Evolutionary conservation across 1,140 invertebrate species (phyloP).

Genomic region (Lasioglossum baleicum): DNA sequence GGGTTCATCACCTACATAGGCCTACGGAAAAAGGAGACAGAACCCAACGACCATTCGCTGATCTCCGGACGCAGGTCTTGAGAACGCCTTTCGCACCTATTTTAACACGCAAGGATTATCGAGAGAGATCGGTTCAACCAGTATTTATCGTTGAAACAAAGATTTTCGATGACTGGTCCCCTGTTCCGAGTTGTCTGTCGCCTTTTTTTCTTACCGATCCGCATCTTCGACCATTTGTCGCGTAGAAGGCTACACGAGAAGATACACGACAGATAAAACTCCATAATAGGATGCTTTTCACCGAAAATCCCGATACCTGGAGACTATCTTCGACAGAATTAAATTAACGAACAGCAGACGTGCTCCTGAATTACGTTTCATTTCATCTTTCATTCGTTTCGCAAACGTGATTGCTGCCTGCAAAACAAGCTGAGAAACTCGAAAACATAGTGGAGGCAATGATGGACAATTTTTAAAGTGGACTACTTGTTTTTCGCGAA

Average conservation of each 20-base stretch:
- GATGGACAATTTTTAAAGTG: too few species aligned
- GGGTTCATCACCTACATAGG: not conserved
- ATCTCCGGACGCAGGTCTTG: constrained; percentile 41
- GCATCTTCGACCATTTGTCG: constrained; percentile 51
- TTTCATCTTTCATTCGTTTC: too few species aligned
- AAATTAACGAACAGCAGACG: not conserved
- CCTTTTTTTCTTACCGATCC: constrained; percentile 39
- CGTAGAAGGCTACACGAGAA: not conserved
- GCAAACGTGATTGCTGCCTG: too few species aligned
- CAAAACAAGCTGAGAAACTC: too few species aligned
- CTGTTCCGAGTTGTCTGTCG: constrained; percentile 12
- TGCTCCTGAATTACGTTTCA: not conserved
- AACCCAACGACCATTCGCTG: constrained; percentile 32
- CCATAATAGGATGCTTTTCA: not conserved
- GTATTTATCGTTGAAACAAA: constrained; percentile 55
- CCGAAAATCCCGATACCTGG: not conserved
- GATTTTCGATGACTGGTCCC: constrained; percentile 37
- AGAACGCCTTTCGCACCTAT: constrained; percentile 63
- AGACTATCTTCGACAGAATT: not conserved
- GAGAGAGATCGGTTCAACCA: constrained; percentile 42
- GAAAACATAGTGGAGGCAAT: too few species aligned
- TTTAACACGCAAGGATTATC: constrained; percentile 63
- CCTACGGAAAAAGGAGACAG: not conserved
- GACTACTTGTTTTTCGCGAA: too few species aligned
- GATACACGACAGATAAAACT: not conserved